Base-by-base conservation (phyloP, 2,797 vertebrate genomes). In the Pangasius krempfi region DNA sequence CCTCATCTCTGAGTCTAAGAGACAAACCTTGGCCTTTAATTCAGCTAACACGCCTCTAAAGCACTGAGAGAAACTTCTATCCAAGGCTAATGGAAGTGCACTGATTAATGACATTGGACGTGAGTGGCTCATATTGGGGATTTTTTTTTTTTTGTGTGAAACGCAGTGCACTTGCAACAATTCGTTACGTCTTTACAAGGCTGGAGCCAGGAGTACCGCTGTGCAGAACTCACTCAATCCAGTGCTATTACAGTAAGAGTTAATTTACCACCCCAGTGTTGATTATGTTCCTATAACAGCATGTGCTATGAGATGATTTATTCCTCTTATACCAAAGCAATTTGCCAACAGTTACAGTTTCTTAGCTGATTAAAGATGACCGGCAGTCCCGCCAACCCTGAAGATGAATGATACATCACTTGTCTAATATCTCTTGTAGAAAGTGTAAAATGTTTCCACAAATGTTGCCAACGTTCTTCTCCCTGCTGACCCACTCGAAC, bases 121-220 rank as follows among this genome's bases (percentile, higher is more conserved):
- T 54, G 3, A 83, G 62, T 86, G 76, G 66, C 90, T 88, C 90
- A 91, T 80, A 91, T 54, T 22, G 89, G 90, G 86, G 92, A 92
- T 47, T 7, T 47, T 47, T 8, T 44, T 47, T 40, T 56, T 56
- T 56, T 60, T 7, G 4, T 7, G n/a, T 56, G 30, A 93, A 72
- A 92, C 27, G 90, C 84, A 82, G 91, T 92, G 92, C 90, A 89
- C 94, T 93, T 94, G 93, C 91, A 95, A 92, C 88, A 91, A 91
- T 88, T 93, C 92, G 93, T 95, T 94, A 93, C 52, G 68, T 91
- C 50, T 91, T 90, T 90, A 92, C 93, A 94, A 89, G 88, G 87
- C 72, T 83, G 84, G 87, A 79, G 73, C 56, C 33, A 44, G 90
- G 52, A 90, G 90, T 88, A 93, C 91, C 88, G 80, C 91, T 82